Evolutionary conservation across 2,113 vertebrate genomes (phyloP), one percentile per base, ranked within the genome.

Genomic region (Gulo gulo): DNA sequence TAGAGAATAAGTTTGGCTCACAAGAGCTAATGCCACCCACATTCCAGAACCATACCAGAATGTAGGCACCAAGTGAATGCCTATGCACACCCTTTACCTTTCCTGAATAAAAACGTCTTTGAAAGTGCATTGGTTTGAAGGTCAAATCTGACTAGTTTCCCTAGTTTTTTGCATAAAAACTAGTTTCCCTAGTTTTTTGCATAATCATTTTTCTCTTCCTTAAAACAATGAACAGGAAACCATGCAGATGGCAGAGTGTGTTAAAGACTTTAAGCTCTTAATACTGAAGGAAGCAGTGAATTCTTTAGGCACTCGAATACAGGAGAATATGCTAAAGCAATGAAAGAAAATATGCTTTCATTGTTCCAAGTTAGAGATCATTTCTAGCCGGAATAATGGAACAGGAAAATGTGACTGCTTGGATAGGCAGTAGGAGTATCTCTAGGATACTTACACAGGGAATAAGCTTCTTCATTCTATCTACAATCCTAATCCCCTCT

Each of bases 1-100:
- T 94, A 88, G 95, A 94, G 95, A 96, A 90, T 55, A 90, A 90
- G 45, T 81, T 94, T 96, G 96, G 85, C 91, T 96, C 85, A 92
- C 29, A 92, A 87, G 57, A 23, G 7, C 76, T 76, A 87, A 84
- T 31, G 76, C 94, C 76, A 88, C 96, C 84, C 93, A 95, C 96
- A 57, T 57, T 89, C 47, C 67, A 94, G 93, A 96, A 71, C 23
- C 13, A 1, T 3, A 69, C 6, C 21, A 80, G 93, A 92, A 69
- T 7, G 20, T 2, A 47, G 52, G 69, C 69, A 87, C 55, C 34
- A 67, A 96, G 63, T 5, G 80, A 94, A 85, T 90, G 16, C n/a
- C 39, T 55, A 1, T 80, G 82, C 39, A 47, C 39, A 91, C 13
- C 26, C 47, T 61, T 89, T 50, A 88, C 69, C 81, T 94, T 84